Conservation (phyloP, 2,113 vertebrate genomes). For the Eulemur macaco region DNA sequence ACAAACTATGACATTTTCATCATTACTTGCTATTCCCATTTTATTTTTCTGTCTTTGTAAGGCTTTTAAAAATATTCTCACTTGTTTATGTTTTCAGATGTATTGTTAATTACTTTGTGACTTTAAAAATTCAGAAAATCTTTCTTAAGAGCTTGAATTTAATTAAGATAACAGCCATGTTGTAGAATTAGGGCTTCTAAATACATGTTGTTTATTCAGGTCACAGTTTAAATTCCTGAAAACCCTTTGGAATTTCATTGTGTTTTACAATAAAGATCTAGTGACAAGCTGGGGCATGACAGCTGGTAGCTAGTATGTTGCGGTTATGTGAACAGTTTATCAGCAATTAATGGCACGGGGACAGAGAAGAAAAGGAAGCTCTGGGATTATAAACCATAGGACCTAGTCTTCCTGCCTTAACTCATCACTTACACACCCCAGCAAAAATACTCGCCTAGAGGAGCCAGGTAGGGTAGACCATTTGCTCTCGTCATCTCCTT, state of each 20-base stretch:
- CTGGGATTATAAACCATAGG: neutral
- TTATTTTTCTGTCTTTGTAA: neutral
- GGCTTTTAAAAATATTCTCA: neutral
- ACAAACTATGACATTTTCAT: neutral
- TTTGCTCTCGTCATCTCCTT: too few species aligned
- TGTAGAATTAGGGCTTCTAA: neutral
- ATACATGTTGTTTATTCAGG: neutral
- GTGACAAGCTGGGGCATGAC: neutral
- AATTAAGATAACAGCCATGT: neutral
- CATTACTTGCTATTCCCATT: neutral
- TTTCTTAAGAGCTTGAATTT: neutral
- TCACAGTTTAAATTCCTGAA: neutral
- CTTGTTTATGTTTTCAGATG: neutral
- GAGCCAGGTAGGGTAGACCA: neutral
- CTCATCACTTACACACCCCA: neutral
- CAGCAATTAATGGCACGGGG: neutral
- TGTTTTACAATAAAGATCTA: neutral
- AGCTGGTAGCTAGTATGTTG: neutral
- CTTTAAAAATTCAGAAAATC: neutral
- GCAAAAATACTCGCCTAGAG: rapidly evolving
- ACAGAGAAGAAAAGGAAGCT: neutral
- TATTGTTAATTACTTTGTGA: neutral
- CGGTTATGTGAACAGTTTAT: neutral
- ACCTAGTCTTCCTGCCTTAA: neutral
- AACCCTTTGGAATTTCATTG: neutral